phyloP scores from a whole-genome alignment of 2,888 invertebrate genomes.

The Hypena proboscidalis region DNA sequence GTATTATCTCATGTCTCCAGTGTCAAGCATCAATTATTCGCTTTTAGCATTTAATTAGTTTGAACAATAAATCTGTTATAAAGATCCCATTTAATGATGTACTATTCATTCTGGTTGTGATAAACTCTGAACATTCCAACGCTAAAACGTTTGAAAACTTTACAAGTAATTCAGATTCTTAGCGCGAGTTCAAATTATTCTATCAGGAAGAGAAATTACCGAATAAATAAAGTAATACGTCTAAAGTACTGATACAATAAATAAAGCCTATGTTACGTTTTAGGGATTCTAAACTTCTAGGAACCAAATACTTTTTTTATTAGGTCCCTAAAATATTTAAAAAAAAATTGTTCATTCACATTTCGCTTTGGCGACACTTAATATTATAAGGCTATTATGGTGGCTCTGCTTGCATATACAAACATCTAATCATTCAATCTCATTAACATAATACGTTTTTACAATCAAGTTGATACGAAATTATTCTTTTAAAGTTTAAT shows the following conservation, averaged over 20 bases:
- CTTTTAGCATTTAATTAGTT: conserved; percentile 15
- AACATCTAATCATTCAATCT: too few relatives aligned
- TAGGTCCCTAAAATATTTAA: too few relatives aligned
- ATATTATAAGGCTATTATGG: too few relatives aligned
- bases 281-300: not conserved
- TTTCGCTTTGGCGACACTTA: too few relatives aligned
- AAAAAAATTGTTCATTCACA: not conserved
- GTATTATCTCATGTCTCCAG: too few relatives aligned
- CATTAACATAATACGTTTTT: too few relatives aligned
- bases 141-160: conserved; percentile 13
- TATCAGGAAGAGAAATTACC: conserved; percentile 6
- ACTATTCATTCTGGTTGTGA: not conserved
- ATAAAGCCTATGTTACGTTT: not conserved
- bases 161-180: conserved; percentile 19
- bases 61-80: conserved; percentile 1
- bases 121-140: conserved; percentile 4
- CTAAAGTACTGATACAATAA: conserved; percentile 2
- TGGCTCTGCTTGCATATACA: too few relatives aligned
- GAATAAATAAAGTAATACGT: conserved; percentile 10
- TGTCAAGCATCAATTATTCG: not conserved
- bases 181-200: conserved; percentile 6
- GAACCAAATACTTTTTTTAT: too few relatives aligned
- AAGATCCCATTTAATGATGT: not conserved
- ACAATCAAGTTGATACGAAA: too few relatives aligned
- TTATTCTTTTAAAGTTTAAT: too few relatives aligned